A percentile compares a stretch with the other conserved stretches of the same genome.
Conservation (phyloP, 1,140 invertebrate species). For the Myzus persicae region DNA sequence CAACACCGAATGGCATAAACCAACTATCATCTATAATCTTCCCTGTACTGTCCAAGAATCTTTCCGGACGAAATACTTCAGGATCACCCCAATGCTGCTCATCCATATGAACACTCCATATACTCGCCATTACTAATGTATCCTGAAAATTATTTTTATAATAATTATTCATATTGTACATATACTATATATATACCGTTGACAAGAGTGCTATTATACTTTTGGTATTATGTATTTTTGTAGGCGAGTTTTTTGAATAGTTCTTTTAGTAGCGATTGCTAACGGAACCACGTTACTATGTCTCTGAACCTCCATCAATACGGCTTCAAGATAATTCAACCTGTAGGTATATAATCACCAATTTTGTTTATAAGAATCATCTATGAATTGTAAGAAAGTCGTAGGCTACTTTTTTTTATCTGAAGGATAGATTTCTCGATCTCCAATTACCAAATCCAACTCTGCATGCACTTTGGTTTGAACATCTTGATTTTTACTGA, state of each 20-base stretch:
- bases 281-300: constrained; percentile 70
- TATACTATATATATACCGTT: background rate
- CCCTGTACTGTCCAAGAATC: constrained; percentile 73
- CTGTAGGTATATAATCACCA: constrained; percentile 64
- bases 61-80: constrained; percentile 73
- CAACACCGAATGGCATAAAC: constrained; percentile 76
- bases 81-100: constrained; percentile 74
- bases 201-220: constrained; percentile 64
- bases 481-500: constrained; percentile 73
- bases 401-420: constrained; percentile 60
- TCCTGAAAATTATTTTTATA: constrained; percentile 65
- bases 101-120: constrained; percentile 76
- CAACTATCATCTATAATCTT: constrained; percentile 68
- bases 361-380: background rate
- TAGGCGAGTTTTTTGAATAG: constrained; percentile 68
- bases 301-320: constrained; percentile 71
- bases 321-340: constrained; percentile 72
- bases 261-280: constrained; percentile 70
- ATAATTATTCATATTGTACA: background rate
- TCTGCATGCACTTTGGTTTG: constrained; percentile 74
- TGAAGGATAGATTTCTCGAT: constrained; percentile 40
- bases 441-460: constrained; percentile 73
- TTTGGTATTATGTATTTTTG: constrained; percentile 73
- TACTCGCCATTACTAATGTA: constrained; percentile 74
- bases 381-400: background rate